Percentiles rank a stretch among this genome's conserved stretches.
phyloP scores from a whole-genome alignment of 2,888 invertebrate genomes.

The Ptychoptera albimana region DNA sequence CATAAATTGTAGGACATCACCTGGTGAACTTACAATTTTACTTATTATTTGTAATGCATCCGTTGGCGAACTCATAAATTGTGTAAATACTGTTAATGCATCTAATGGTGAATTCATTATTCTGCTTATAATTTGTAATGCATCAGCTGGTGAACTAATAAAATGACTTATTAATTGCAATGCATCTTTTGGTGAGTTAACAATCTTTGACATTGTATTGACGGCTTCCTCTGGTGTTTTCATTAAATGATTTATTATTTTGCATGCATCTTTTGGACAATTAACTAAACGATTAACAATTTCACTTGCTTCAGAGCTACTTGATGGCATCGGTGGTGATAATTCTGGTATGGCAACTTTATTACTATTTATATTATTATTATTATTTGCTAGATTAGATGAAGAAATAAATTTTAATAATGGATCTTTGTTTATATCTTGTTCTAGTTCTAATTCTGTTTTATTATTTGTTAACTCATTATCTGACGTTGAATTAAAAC shows the following conservation, averaged over 20 bases:
- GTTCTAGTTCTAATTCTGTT: not conserved
- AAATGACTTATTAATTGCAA: slow-evolving; percentile 27
- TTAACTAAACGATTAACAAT: slow-evolving; percentile 27
- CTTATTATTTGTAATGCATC: slow-evolving; percentile 31
- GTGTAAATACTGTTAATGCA: slow-evolving; percentile 30
- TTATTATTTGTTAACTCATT: not conserved
- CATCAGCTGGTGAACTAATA: slow-evolving; percentile 28
- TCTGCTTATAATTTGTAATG: slow-evolving; percentile 29
- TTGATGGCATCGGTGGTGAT: slow-evolving; percentile 6
- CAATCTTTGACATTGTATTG: slow-evolving; percentile 23
- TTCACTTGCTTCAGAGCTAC: slow-evolving; percentile 11
- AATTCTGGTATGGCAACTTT: slow-evolving; percentile 3
- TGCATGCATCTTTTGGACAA: slow-evolving; percentile 26
- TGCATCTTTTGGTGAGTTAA: slow-evolving; percentile 28
- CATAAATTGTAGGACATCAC: slow-evolving; percentile 29
- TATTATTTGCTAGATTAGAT: not conserved
- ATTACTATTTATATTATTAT: not conserved
- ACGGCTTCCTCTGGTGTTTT: slow-evolving; percentile 25
- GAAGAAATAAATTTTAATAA: not conserved
- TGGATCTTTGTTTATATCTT: not conserved
- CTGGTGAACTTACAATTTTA: slow-evolving; percentile 29
- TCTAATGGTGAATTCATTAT: slow-evolving; percentile 31
- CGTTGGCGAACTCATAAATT: slow-evolving; percentile 31
- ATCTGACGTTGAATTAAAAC: not conserved
- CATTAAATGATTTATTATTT: slow-evolving; percentile 27